Evolutionary conservation across 2,113 vertebrate species (phyloP), one percentile per base, ranked within the genome.

Genomic region (Tragelaphus scriptus): DNA sequence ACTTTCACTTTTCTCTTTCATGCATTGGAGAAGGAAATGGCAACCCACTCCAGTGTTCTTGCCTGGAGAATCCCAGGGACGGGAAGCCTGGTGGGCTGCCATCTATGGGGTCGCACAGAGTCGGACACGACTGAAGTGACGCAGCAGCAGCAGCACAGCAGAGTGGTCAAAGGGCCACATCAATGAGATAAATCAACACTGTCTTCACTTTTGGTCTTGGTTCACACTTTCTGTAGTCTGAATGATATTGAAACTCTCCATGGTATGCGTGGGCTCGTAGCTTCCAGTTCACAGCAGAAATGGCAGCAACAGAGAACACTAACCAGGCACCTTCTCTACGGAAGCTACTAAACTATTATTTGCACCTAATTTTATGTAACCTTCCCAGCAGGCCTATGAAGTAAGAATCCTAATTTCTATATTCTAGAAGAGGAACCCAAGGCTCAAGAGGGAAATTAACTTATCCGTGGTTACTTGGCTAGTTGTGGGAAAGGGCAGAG

Each of bases 161-260:
- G 1, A 11, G 36, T 36, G 17, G 9, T 10, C 55, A 13, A 7
- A 51, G n/a, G 28, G 30, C 23, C 4, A 0, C 44, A 77, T 26
- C 95, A 82, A 63, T 81, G 92, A 95, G 96, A 93, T 65, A 91
- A 95, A 89, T 94, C 86, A 59, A 84, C 91, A 63, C 28, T 61
- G 91, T 86, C 93, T 96, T 93, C 84, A 30, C 88, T 95, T 85
- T 82, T 51, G 75, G 65, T 71, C 71, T 94, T 87, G 49, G 61
- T 56, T 85, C 86, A 28, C 16, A 26, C 61, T 81, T 87, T 65
- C 80, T 47, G 3, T 30, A 23, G 87, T 91, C 71, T 49, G 44
- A 61, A 44, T 61, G 49, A 36, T 49, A 79, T 0, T 75, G 63
- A 93, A 95, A 88, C 90, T 92, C 90, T 93, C 40, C 4, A 5